Base-by-base conservation (phyloP, 1,140 invertebrate genomes). In the Sinella curviseta region DNA sequence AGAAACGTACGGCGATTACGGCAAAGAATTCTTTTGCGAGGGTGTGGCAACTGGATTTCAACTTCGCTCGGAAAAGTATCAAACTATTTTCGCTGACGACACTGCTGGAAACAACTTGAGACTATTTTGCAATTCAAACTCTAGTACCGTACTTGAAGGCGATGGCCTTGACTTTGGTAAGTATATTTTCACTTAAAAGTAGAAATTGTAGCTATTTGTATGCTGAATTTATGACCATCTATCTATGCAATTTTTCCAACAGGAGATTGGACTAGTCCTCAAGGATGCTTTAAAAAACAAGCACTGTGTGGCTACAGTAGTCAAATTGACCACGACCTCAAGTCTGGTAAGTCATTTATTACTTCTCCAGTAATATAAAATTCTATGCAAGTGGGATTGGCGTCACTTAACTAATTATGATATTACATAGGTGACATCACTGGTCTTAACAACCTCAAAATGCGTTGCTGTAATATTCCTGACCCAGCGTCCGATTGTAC, bases 381-480 rank as follows among this genome's bases (percentile, higher is more conserved):
- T n/a, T n/a, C n/a, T n/a, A n/a, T n/a, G n/a, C n/a, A 16, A 54
- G n/a, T 54, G n/a, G n/a, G n/a, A n/a, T n/a, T n/a, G n/a, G n/a
- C n/a, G n/a, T 24, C n/a, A 67, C 24, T 26, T 67, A 26, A 67
- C 24, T 26, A 75, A 78, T 8, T 30, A 34, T 36, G 16, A 17
- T 33, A 12, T 12, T 57, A 34, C 76, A 20, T 31, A 80, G 79
- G 35, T 4, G 79, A 80, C 33, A 20, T 55, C 60, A 80, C 79
- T 48, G 60, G 57, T 8, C 39, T 80, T 2, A 77, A 80, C 33
- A 77, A 77, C 24, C 24, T 83, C 0, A 57, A 74, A 75, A 73
- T 78, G 12, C 26, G 36, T 24, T 83, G 82, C 54, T 83, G 82
- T 30, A 54, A 55, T 1, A 33, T 83, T 31, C 74, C 77, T 20